Base-by-base conservation (phyloP, 2,797 vertebrate genomes). In the Lycodopsis pacificus region DNA sequence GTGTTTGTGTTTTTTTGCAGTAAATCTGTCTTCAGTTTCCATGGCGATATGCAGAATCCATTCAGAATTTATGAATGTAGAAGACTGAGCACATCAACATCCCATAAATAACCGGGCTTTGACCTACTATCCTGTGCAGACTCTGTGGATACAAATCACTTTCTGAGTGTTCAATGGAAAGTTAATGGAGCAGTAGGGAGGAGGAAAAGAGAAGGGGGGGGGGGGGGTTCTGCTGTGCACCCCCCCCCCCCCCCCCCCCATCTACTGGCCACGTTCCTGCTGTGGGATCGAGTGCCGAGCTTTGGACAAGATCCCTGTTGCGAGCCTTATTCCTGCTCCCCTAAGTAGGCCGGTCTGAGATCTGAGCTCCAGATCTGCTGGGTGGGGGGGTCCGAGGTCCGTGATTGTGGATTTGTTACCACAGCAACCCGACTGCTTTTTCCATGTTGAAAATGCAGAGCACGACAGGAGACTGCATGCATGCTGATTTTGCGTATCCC, bases 371-470 rank as follows among this genome's bases (percentile, higher is more conserved):
- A 77, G 82, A 82, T 75, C 87, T n/a, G 25, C 79, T 75, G 82
- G 79, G 80, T 2, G 27, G 3, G 30, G 51, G 83, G 87, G 84
- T 84, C 59, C 65, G 6, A 73, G 69, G 0, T 0, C 71, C n/a
- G 49, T 1, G 83, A 89, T 88, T 91, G 20, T 2, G 73, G 85
- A 91, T 92, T 87, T 88, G 91, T 93, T 88, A 34, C 86, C 89
- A 88, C 1, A 64, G 88, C 76, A 88, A 93, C 92, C 82, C 63
- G 0, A 5, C 76, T 77, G 82, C 75, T 85, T 90, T 89, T 90
- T 85, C 86, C 87, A 83, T 83, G 67, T 71, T 73, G 75, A 71
- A 89, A 91, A 91, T 85, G 90, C 92, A 89, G 76, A 79, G 79
- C 77, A 74, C 57, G 65, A 68, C 73, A 75, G 81, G 82, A 86